A percentile compares a stretch with the other conserved stretches of the same genome.
Conservation (phyloP, 2,797 vertebrate species). For the Zalophus californianus region DNA sequence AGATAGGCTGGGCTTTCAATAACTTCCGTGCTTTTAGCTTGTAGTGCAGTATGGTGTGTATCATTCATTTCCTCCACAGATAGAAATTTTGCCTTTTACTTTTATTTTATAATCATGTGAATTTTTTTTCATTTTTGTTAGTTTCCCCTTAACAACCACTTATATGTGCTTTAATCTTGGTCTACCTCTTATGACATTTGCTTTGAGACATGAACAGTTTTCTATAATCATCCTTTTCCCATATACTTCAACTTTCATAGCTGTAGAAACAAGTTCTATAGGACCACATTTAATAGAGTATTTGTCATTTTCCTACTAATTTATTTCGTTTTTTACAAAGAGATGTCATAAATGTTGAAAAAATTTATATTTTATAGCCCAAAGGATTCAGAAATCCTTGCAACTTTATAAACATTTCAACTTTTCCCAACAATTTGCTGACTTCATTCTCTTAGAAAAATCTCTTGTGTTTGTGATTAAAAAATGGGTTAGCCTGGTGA, state of each 20-base stretch:
- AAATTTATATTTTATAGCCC: not conserved
- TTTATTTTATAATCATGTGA: not conserved
- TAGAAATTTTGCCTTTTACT: not conserved
- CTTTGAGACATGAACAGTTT: not conserved
- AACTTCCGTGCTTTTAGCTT: not conserved
- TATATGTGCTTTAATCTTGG: not conserved
- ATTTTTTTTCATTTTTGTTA: not conserved
- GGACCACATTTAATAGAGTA: not conserved
- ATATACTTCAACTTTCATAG: not conserved
- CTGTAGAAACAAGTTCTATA: not conserved
- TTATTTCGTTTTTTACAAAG: not conserved
- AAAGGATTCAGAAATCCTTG: not conserved
- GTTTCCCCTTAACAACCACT: not conserved
- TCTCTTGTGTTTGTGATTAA: not conserved
- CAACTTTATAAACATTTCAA: not conserved
- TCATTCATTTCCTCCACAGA: not conserved
- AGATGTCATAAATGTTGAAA: not conserved
- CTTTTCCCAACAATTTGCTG: not conserved
- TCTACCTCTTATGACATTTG: not conserved
- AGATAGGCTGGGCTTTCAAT: not conserved
- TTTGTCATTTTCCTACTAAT: not conserved
- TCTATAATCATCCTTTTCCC: not conserved
- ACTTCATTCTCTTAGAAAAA: constrained; percentile 10
- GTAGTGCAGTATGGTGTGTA: not conserved
- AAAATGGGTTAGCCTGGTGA: not conserved